Conservation (phyloP, 2,113 vertebrate species). For the Oncorhynchus nerka region DNA sequence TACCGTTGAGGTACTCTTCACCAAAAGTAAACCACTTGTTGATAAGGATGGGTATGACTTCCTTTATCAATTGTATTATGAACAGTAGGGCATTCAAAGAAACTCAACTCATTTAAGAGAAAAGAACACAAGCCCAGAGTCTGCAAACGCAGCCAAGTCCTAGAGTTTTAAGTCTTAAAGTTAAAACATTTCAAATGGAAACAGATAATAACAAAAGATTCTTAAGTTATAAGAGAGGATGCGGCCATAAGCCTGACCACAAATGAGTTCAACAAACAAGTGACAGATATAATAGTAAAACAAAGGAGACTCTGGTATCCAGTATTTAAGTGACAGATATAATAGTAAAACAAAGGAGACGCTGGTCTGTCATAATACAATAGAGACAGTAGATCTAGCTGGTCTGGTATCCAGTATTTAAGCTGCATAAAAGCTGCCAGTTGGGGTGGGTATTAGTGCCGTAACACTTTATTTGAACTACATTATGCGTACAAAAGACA, state of each 20-base stretch:
- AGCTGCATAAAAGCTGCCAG: conserved; percentile 17
- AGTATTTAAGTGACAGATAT: conserved; percentile 35
- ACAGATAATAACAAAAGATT: conserved; percentile 54
- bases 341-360: too few species aligned
- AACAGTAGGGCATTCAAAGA: conserved; percentile 35
- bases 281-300: conserved; percentile 33
- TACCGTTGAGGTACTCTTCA: too few species aligned
- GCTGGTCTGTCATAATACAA: too few species aligned
- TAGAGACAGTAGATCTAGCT: too few species aligned
- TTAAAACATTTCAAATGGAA: conserved; percentile 43
- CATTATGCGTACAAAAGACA: neutral
- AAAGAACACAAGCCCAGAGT: conserved; percentile 46
- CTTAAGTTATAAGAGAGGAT: conserved; percentile 48
- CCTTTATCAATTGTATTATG: conserved; percentile 41
- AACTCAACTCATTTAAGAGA: conserved; percentile 36
- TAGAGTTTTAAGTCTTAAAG: conserved; percentile 54
- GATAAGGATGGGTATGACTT: neutral
- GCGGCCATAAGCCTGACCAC: conserved; percentile 18
- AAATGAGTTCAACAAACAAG: conserved; percentile 27
- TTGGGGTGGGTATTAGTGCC: conserved; percentile 10
- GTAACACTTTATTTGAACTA: conserved; percentile 31
- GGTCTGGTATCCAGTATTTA: conserved; percentile 27
- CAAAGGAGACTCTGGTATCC: conserved; percentile 42
- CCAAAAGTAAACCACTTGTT: neutral
- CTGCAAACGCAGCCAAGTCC: conserved; percentile 36